These are phyloP conservation scores for Bombus sylvicola DNA, from an alignment of 1,140 invertebrate genomes.

Conservation along the genomic window DNA sequence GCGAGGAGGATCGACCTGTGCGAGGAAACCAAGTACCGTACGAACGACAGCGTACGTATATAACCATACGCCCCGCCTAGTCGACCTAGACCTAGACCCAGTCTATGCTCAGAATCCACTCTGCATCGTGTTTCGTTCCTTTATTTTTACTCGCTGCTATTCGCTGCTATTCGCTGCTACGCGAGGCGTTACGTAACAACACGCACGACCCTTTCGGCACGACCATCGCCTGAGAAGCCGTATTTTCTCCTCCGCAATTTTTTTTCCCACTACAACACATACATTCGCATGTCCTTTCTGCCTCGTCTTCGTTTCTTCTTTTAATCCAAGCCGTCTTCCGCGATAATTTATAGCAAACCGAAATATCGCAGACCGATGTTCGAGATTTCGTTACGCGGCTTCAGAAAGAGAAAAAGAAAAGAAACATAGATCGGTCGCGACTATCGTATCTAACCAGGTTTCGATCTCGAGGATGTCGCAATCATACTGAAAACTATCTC, in stretches of 20 bases:
- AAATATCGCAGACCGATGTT: not conserved
- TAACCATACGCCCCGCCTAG: slow-evolving; percentile 56
- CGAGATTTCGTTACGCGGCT: not conserved
- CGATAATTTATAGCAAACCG: slow-evolving; percentile 10
- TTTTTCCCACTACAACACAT: not conserved
- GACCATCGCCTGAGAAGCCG: not conserved
- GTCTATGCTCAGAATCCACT: slow-evolving; percentile 69
- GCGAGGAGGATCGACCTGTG: slow-evolving; percentile 28
- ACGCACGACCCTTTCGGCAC: slow-evolving; percentile 25
- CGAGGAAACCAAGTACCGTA: slow-evolving; percentile 46
- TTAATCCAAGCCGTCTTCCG: not conserved
- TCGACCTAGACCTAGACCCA: slow-evolving; percentile 77
- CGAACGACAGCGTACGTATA: slow-evolving; percentile 40
- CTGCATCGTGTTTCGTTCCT: slow-evolving; percentile 64
- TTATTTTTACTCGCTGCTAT: slow-evolving; percentile 70
- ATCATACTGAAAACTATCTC: slow-evolving; percentile 24
- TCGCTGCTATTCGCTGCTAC: slow-evolving; percentile 55
- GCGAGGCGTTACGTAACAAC: slow-evolving; percentile 58
- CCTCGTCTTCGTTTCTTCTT: not conserved
- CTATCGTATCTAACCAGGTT: slow-evolving; percentile 20
- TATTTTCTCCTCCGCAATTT: slow-evolving; percentile 2
- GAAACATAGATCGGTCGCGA: not conserved
- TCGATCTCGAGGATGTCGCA: slow-evolving; percentile 16
- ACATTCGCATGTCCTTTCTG: not conserved
- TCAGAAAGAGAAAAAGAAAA: not conserved